Conservation (phyloP, 2,888 invertebrate species). For the Apamea monoglypha region DNA sequence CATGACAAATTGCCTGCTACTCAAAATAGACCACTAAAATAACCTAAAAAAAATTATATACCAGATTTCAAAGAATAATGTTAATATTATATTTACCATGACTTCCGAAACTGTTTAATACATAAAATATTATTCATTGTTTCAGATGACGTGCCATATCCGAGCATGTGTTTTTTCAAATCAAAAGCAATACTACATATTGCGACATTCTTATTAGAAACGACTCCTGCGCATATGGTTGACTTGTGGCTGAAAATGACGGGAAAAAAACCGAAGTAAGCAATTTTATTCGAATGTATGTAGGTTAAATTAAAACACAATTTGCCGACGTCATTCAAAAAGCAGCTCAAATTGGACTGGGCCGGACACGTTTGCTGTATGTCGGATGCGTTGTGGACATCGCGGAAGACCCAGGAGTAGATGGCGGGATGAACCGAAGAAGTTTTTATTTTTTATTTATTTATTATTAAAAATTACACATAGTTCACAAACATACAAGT, state of each 20-base stretch:
- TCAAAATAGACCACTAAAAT: not conserved
- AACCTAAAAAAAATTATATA: not conserved
- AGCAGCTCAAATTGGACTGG: not conserved
- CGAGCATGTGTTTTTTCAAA: constrained; percentile 22
- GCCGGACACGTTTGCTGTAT: not conserved
- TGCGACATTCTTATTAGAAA: constrained; percentile 55
- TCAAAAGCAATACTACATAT: constrained; percentile 23
- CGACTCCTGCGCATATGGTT: constrained; percentile 62
- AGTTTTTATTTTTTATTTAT: no score
- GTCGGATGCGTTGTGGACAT: not conserved
- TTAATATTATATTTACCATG: not conserved
- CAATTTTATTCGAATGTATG: not conserved
- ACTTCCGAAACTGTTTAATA: not conserved
- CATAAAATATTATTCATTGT: not conserved
- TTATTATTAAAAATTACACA: no score
- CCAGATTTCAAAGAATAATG: not conserved
- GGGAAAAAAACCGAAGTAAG: constrained; percentile 68
- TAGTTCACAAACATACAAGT: no score
- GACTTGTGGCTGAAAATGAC: constrained; percentile 65
- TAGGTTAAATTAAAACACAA: not conserved
- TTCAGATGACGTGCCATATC: constrained; percentile 66
- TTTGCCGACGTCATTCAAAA: no score
- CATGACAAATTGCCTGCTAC: not conserved
- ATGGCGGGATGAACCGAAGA: no score
- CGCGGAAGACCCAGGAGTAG: not conserved